Base-by-base conservation (phyloP, 2,888 invertebrate genomes). In the Eremobia ochroleuca region DNA sequence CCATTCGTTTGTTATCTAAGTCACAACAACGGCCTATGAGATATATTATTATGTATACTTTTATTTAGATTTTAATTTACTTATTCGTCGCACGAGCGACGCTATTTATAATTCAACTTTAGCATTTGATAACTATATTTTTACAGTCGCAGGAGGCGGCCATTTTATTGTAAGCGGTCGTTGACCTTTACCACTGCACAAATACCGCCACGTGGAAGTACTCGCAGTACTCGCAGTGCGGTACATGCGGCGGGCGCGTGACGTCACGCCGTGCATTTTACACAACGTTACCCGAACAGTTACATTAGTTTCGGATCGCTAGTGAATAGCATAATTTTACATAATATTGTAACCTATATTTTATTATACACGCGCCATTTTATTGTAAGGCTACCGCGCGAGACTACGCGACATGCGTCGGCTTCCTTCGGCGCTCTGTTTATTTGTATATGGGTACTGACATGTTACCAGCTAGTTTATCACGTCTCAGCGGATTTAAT, bases 281-380 rank as follows among this genome's bases (percentile, higher is more conserved):
- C 91, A 92, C 86, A 92, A 93, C 91, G 95, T 95, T 94, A 95
- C 95, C 95, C 94, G 94, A 93, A 92, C 93, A 91, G 94, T 94
- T 94, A 93, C 94, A 92, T 92, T 92, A 94, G 94, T 93, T 94
- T 94, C 93, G 94, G 93, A 93, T 93, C 94, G 95, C 95, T 95
- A 95, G 95, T 92, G 92, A 90, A 93, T 94, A 94, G 92, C 94
- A 93, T 95, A 93, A 93, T 93, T 92, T 94, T 93, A 94, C 93
- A 93, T 88, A 83, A 91, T 92, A 89, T 87, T 88, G 84, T 90
- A 88, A 87, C 88, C 82, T 92, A 91, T 91, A 92, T 92, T 92
- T 92, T 90, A 93, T 90, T 89, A 90, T 90, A 90, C 89, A 89
- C 87, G 90, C 93, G 93, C 93, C 93, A 92, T 92, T 87, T 91